Evolutionary conservation across 2,797 vertebrate species (phyloP), one percentile per base, ranked within the genome.

Genomic region (Sylvilagus floridanus): DNA sequence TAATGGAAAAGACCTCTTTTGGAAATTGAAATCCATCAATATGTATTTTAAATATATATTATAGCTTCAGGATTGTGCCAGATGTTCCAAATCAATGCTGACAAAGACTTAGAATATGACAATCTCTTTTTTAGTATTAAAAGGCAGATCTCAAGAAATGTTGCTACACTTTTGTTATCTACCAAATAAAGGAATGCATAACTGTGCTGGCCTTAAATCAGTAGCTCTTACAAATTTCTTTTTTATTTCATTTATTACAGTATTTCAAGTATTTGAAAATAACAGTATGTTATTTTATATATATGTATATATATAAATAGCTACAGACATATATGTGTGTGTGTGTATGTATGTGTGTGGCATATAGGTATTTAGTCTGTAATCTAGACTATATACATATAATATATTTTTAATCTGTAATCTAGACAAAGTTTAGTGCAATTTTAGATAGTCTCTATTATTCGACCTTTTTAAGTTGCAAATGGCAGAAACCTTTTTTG

Each of bases 401-500:
- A 42, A 7, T 42, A 42, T 42, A 42, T 42, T 42, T 42, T 81
- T 28, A 84, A 52, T 47, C 14, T 62, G 19, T 35, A 84, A 37
- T 75, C 47, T 72, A 60, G 12, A 73, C 16, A 89, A 88, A 78
- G 28, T 4, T 66, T 52, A 66, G 52, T 76, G n/a, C 24, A 88
- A 76, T 65, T 94, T 71, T 78, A 75, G 42, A 57, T 71, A 65
- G 14, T 72, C 22, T 7, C 1, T 73, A 47, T 88, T 85, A 85
- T 50, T 42, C 42, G 75, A 10, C 4, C 19, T 62, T 88, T 91
- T 91, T n/a, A 95, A 79, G 9, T 89, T 92, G 11, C n/a, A 84
- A 75, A 57, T 71, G 68, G 30, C 57, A 95, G 68, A 81, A 7
- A 9, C 17, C 28, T 11, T 88, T 26, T 9, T 32, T 32, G 10